These are phyloP conservation scores for Accipiter cooperii DNA, from an alignment of 2,113 vertebrate species.

Conservation along the genomic window DNA sequence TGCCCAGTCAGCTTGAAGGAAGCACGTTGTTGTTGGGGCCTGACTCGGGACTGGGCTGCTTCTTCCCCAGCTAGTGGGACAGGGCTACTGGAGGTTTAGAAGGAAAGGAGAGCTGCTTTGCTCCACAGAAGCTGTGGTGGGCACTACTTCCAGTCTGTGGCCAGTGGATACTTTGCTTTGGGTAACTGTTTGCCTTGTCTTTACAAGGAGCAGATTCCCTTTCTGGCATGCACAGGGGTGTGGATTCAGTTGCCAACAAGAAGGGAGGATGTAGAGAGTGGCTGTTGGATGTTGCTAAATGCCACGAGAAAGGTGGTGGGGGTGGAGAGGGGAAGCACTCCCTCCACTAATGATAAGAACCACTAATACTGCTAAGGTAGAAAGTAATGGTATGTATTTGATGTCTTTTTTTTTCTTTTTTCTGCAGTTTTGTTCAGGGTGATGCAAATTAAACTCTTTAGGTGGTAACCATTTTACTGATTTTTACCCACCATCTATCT, in stretches of 20 bases:
- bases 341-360: neutral
- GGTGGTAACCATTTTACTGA: neutral
- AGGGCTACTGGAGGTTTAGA: neutral
- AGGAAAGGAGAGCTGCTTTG: neutral
- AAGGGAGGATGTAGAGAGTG: neutral
- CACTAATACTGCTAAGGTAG: neutral
- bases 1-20: neutral
- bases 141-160: neutral
- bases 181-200: neutral
- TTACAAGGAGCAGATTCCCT: neutral
- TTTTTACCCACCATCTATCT: neutral
- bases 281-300: neutral
- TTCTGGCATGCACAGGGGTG: neutral
- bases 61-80: neutral
- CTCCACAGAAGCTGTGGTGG: neutral
- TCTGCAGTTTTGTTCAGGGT: neutral
- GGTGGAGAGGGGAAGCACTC: too few relatives aligned
- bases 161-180: neutral
- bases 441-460: neutral
- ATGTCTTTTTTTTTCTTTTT: neutral
- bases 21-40: neutral
- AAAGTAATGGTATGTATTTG: neutral
- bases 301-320: neutral
- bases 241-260: neutral
- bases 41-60: neutral